Base-by-base conservation (phyloP, 1,140 invertebrate genomes). In the Cyphomyrmex costatus region DNA sequence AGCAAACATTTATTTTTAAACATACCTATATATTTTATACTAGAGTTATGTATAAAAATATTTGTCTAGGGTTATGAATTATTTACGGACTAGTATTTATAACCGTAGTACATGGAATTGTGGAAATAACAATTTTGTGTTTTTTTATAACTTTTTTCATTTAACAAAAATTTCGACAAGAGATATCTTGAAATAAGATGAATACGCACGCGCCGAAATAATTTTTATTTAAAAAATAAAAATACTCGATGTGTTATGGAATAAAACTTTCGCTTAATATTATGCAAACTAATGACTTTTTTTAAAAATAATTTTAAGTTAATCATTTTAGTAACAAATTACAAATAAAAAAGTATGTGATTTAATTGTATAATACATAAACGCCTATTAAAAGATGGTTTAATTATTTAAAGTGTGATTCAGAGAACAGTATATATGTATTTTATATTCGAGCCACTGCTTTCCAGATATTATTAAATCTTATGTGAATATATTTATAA, bases 401-500 rank as follows among this genome's bases (percentile, higher is more conserved):
- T 42, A 63, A 63, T 63, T 61, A 36, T 65, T 65, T 63, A 63
- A 33, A 12, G 14, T 21, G 6, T 63, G 19, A 36, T 53, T 70
- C 21, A 53, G 10, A 19, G 4, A 68, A 53, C 12, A 8, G 4
- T 30, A 14, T 53, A 19, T 12, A 42, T 49, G 19, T 60, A 60
- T 51, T 83, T 46, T 12, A 21, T 33, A 60, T 19, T 56, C 4
- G 73, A 58, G 42, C 5, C n/a, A 7, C 16, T 79, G 16, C 10
- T 77, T 66, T 66, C n/a, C 42, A 46, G 53, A 73, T 42, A 71
- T 30, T 30, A 16, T 5, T 42, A 42, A 7, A 30, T 30, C 1
- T 58, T 58, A 60, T 14, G 30, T 46, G 51, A 73, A 30, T 73
- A 60, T 3, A 80, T 71, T 46, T 33, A 14, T 53, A 79, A 71